Evolutionary conservation across 2,797 vertebrate genomes (phyloP).

Genomic region (Sebastes nivosus): DNA sequence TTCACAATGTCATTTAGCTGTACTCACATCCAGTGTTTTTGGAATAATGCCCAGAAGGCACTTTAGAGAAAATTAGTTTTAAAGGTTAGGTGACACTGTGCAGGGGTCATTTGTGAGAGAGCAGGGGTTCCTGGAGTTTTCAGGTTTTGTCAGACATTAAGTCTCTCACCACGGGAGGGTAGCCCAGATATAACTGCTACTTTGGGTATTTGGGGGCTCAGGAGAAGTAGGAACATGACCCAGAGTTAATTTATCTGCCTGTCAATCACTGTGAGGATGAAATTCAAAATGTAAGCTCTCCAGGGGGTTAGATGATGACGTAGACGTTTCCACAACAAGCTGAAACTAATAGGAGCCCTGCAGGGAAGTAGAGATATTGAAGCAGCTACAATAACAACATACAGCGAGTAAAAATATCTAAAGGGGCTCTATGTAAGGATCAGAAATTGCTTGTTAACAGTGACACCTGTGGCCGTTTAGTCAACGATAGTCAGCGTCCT

Average conservation of each 20-base stretch:
- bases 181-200: slow-evolving; percentile 7
- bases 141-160: slow-evolving; percentile 35
- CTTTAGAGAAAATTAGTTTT: slow-evolving; percentile 21
- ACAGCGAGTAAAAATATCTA: not conserved
- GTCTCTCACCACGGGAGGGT: slow-evolving; percentile 26
- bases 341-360: not conserved
- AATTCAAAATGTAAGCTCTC: not conserved
- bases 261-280: slow-evolving; percentile 33
- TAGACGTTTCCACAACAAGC: not conserved
- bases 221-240: slow-evolving; percentile 2
- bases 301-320: not conserved
- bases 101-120: slow-evolving; percentile 8
- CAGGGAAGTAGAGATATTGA: not conserved
- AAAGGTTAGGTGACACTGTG: slow-evolving; percentile 17
- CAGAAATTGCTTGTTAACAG: too few species aligned
- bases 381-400: not conserved
- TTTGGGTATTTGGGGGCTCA: slow-evolving; percentile 9
- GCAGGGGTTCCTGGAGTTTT: slow-evolving; percentile 3
- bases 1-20: slow-evolving; percentile 31
- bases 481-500: too few species aligned
- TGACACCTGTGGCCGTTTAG: too few species aligned
- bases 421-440: too few species aligned
- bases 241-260: slow-evolving; percentile 17
- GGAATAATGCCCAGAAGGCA: slow-evolving; percentile 42
- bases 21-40: slow-evolving; percentile 28